phyloP scores from a whole-genome alignment of 2,113 vertebrate species.

The Oophaga pumilio region DNA sequence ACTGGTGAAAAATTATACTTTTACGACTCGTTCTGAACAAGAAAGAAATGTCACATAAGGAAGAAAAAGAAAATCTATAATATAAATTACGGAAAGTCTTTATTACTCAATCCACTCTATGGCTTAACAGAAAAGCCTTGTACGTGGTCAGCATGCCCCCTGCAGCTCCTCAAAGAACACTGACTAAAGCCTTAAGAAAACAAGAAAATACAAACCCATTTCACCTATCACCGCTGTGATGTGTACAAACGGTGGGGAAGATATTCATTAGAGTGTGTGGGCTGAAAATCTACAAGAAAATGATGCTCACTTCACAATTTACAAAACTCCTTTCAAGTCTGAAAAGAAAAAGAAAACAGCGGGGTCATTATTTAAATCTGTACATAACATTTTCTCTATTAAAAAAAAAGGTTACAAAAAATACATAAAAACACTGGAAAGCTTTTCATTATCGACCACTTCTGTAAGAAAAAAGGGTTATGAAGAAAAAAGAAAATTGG shows the following conservation, averaged over 20 bases:
- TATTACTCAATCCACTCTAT: slow-evolving; percentile 71
- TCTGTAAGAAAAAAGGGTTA: background rate
- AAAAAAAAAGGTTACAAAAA: background rate
- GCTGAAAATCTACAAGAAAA: slow-evolving; percentile 71
- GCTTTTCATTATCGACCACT: slow-evolving; percentile 62
- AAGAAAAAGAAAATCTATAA: slow-evolving; percentile 54
- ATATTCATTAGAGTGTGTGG: slow-evolving; percentile 72
- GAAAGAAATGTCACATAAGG: background rate
- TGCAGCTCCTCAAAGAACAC: slow-evolving; percentile 71
- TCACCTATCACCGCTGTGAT: slow-evolving; percentile 68
- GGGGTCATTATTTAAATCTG: slow-evolving; percentile 66
- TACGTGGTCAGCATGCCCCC: slow-evolving; percentile 62
- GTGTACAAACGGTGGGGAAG: slow-evolving; percentile 68
- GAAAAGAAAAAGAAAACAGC: slow-evolving; percentile 67
- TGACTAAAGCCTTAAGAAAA: slow-evolving; percentile 62
- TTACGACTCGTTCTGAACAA: background rate
- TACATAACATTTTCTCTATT: slow-evolving; percentile 61
- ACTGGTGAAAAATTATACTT: background rate
- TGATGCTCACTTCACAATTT: slow-evolving; percentile 75
- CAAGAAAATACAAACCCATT: slow-evolving; percentile 71
- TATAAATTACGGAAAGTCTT: slow-evolving; percentile 66
- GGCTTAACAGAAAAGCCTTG: slow-evolving; percentile 67
- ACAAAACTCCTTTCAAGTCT: slow-evolving; percentile 71
- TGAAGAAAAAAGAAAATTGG: background rate
- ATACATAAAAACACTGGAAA: slow-evolving; percentile 60